Evolutionary conservation across 1,140 invertebrate genomes (phyloP).

Genomic region (Mercenaria mercenaria): DNA sequence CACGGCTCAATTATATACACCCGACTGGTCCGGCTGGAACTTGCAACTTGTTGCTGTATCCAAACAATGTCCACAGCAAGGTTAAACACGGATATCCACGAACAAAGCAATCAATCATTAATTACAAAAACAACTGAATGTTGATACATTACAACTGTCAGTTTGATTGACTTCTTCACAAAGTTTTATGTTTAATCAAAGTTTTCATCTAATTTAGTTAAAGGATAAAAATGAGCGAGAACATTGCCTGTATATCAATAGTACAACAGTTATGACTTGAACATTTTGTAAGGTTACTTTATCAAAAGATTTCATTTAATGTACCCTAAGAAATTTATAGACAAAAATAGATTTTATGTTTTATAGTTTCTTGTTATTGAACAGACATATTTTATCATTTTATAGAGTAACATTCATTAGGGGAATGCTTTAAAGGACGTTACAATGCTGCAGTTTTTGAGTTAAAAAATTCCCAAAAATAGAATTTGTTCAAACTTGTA

Average conservation of each 20-base stretch:
- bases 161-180: not conserved
- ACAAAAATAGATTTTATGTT: too few relatives aligned
- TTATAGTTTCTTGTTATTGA: too few relatives aligned
- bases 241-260: not conserved
- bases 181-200: not conserved
- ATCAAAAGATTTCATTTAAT: too few relatives aligned
- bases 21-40: too few relatives aligned
- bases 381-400: too few relatives aligned
- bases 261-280: not conserved
- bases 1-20: too few relatives aligned
- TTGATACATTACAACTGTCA: slow-evolving; percentile 8
- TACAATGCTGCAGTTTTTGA: too few relatives aligned
- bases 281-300: not conserved
- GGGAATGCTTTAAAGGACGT: too few relatives aligned
- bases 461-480: too few relatives aligned
- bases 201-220: not conserved
- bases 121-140: not conserved
- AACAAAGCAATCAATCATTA: slow-evolving; percentile 1
- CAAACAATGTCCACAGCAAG: not conserved
- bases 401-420: too few relatives aligned
- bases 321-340: too few relatives aligned
- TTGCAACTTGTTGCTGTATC: not conserved
- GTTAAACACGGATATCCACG: not conserved
- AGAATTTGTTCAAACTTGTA: too few relatives aligned
- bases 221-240: not conserved